A percentile compares a stretch with the other conserved stretches of the same genome.
These are phyloP conservation scores for Salminus brasiliensis DNA, from an alignment of 2,113 vertebrate genomes.

Conservation along the genomic window DNA sequence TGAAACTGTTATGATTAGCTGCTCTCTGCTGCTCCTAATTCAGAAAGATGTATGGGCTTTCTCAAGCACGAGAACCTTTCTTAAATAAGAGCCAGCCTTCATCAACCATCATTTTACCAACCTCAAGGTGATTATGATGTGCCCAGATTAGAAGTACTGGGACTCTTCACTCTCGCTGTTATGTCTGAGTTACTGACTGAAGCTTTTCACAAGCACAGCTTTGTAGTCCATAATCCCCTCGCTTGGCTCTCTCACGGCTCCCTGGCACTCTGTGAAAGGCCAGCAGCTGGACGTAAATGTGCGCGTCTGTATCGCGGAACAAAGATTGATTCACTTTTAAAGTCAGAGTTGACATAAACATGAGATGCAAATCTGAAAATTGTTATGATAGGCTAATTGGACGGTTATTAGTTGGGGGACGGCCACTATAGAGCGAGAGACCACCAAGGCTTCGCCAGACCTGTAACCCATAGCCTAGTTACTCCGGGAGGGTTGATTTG, in stretches of 20 bases:
- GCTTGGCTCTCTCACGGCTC: constrained; percentile 24
- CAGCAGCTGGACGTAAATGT: constrained; percentile 46
- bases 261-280: constrained; percentile 47
- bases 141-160: not conserved
- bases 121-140: constrained; percentile 2
- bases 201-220: constrained; percentile 41
- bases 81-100: not conserved
- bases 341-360: constrained; percentile 42
- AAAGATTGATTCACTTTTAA: constrained; percentile 48
- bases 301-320: constrained; percentile 18
- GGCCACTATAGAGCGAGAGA: constrained; percentile 6
- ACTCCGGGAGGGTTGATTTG: not conserved
- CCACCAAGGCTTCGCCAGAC: constrained; percentile 5
- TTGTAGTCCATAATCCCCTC: constrained; percentile 44
- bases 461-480: not conserved
- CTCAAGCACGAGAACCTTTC: too few relatives aligned
- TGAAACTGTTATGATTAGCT: too few relatives aligned
- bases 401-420: not conserved
- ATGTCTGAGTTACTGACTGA: constrained; percentile 18
- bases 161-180: constrained; percentile 20
- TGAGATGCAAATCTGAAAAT: constrained; percentile 22
- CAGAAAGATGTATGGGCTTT: too few relatives aligned
- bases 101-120: not conserved
- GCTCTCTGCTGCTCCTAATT: too few relatives aligned
- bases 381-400: constrained; percentile 47